Evolutionary conservation across 2,797 vertebrate genomes (phyloP).

Genomic region (Allobates femoralis): DNA sequence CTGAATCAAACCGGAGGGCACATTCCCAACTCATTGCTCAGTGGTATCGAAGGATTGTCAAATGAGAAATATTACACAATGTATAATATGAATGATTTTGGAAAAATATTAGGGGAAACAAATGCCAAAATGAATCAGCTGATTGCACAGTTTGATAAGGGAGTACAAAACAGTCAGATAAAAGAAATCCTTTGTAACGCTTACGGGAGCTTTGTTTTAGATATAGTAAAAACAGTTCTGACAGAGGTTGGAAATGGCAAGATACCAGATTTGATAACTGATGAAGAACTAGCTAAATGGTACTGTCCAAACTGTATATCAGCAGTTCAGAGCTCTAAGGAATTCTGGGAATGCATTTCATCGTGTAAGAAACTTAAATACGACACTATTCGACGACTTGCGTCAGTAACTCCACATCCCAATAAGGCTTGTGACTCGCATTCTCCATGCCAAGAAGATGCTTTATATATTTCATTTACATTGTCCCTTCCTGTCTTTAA

Average conservation of each 20-base stretch:
- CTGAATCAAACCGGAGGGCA: background rate
- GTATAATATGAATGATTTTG: background rate
- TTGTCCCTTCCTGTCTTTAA: constrained; percentile 18
- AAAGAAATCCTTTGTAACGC: background rate
- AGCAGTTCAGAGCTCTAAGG: background rate
- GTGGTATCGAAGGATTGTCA: background rate
- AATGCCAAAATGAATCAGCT: background rate
- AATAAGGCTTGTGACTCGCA: background rate
- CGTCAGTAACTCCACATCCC: constrained; percentile 27
- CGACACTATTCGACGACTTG: constrained; percentile 7
- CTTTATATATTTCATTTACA: constrained; percentile 31
- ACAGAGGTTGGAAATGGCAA: constrained; percentile 12
- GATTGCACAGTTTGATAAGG: background rate
- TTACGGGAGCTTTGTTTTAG: constrained; percentile 19
- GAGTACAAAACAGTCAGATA: background rate
- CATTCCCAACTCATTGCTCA: background rate
- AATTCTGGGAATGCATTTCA: constrained; percentile 25
- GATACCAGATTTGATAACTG: constrained; percentile 16
- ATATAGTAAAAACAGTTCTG: background rate
- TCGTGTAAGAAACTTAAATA: constrained; percentile 22
- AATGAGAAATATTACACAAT: constrained; percentile 17
- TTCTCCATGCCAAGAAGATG: background rate
- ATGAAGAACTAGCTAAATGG: constrained; percentile 19
- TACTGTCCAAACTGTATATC: constrained; percentile 19
- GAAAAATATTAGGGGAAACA: background rate